phyloP scores from a whole-genome alignment of 2,113 vertebrate species.

The Microtus ochrogaster region DNA sequence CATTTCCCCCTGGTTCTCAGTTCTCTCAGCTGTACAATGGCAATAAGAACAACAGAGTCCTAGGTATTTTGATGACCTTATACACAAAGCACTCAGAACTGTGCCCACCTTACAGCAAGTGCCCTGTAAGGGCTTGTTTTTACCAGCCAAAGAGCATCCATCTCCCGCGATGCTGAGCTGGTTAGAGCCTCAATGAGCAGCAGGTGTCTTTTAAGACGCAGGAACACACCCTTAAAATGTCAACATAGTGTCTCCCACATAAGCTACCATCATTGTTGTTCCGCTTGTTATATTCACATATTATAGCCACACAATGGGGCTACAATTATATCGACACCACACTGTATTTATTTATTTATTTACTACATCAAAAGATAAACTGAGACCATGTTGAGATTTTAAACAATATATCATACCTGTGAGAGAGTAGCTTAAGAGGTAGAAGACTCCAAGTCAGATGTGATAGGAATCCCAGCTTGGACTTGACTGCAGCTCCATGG shows the following conservation, averaged over 20 bases:
- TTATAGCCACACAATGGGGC: not conserved
- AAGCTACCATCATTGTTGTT: not conserved
- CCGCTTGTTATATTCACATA: not conserved
- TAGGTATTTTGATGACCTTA: not conserved
- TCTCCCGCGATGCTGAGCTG: not conserved
- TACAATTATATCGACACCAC: not conserved
- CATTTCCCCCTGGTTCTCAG: not conserved
- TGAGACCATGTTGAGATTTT: not conserved
- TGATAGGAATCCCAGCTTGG: not conserved
- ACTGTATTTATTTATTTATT: not conserved
- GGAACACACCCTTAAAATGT: not conserved
- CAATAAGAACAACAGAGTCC: not conserved
- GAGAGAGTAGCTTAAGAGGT: not conserved
- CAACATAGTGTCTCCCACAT: not conserved
- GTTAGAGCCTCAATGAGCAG: not conserved
- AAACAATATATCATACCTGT: not conserved
- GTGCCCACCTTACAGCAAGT: not conserved
- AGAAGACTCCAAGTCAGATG: not conserved
- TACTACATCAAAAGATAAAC: not conserved
- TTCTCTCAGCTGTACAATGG: slow-evolving; percentile 22
- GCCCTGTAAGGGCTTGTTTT: not conserved
- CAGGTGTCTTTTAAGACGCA: not conserved
- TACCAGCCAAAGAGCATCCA: not conserved
- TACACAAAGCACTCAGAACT: not conserved
- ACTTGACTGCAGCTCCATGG: too few relatives aligned